These are phyloP conservation scores for Canis aureus DNA, from an alignment of 2,113 vertebrate genomes.

Conservation along the genomic window DNA sequence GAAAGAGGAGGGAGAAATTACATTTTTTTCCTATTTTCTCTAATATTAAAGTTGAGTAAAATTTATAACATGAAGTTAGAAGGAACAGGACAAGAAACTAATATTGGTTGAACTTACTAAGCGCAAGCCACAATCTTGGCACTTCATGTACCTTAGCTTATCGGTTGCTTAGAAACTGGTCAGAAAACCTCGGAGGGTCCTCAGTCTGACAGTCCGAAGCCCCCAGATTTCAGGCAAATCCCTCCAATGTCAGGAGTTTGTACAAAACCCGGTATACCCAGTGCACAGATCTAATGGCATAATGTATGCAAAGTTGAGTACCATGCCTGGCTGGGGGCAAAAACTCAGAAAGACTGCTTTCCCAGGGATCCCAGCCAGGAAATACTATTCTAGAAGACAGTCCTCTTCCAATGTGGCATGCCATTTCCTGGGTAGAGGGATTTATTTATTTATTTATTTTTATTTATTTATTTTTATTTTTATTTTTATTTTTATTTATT, in stretches of 20 bases:
- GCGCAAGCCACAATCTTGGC: not conserved
- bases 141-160: not conserved
- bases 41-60: not conserved
- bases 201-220: accelerated
- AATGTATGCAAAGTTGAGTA: accelerated
- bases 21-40: not conserved
- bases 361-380: not conserved
- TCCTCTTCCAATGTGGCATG: not conserved
- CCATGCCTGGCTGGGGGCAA: not conserved
- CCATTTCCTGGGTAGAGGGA: not conserved
- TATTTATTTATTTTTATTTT: too few species aligned
- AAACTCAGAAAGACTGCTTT: not conserved
- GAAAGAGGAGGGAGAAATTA: not conserved
- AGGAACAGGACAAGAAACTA: not conserved
- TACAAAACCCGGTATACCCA: not conserved
- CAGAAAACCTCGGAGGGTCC: not conserved
- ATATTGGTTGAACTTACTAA: not conserved
- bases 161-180: not conserved
- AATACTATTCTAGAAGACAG: accelerated
- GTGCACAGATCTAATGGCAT: not conserved
- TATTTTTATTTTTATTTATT: too few species aligned
- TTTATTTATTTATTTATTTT: too few species aligned
- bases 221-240: not conserved
- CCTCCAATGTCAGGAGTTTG: too few species aligned
- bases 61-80: not conserved